These are phyloP conservation scores for Coleophora deauratella DNA, from an alignment of 2,888 invertebrate genomes.

Conservation along the genomic window DNA sequence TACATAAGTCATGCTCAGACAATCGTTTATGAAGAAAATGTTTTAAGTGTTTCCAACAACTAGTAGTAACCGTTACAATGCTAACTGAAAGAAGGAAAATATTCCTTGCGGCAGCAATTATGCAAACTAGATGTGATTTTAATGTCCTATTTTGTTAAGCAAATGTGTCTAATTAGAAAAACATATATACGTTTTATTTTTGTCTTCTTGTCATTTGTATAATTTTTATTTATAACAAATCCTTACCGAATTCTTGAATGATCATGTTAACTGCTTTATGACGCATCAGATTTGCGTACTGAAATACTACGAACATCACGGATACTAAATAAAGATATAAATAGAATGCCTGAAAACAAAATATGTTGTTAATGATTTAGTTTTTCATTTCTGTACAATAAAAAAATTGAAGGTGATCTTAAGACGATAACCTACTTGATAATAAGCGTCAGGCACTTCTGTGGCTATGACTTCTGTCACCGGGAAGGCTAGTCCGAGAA, in stretches of 20 bases:
- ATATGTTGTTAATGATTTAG: background rate
- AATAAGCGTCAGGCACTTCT: conserved; percentile 82
- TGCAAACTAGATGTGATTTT: conserved; percentile 72
- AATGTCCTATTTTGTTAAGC: conserved; percentile 70
- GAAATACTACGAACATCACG: conserved; percentile 82
- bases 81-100: conserved; percentile 56
- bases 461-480: conserved; percentile 89
- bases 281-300: conserved; percentile 78
- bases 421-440: conserved; percentile 75
- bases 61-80: conserved; percentile 35
- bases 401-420: background rate
- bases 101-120: conserved; percentile 62
- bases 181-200: conserved; percentile 20
- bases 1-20: conserved; percentile 26
- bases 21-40: no score
- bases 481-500: conserved; percentile 89
- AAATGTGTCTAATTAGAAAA: conserved; percentile 61
- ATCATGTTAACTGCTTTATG: conserved; percentile 77
- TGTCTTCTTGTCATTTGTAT: background rate
- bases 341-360: conserved; percentile 81
- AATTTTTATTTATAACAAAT: conserved; percentile 1
- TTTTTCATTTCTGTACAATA: background rate
- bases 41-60: no score
- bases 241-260: conserved; percentile 67
- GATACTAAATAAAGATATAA: conserved; percentile 86